Evolutionary conservation across 2,797 vertebrate genomes (phyloP), one percentile per base, ranked within the genome.

Genomic region (Sebastiscus albofasciatus): DNA sequence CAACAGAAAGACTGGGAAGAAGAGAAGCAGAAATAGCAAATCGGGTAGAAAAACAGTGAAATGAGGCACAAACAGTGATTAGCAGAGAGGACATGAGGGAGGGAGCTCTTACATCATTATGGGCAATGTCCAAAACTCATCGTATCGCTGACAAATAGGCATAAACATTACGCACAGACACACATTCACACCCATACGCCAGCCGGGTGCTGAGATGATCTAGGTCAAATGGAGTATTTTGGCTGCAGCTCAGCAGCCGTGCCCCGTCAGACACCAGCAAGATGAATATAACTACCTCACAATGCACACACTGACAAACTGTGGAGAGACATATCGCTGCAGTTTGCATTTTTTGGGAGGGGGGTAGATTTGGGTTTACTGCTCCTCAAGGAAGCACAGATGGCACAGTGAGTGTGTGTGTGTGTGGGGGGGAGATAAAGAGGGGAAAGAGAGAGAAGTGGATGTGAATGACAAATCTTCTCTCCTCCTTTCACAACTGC

Each of bases 171-270:
- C 36, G 22, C 69, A 78, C 70, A 78, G 2, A 73, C 73, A 65
- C 62, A 52, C 60, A 82, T 55, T 75, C 52, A 49, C 46, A 56
- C 33, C 11, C 42, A 61, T 20, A 62, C 46, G 76, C 33, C 61
- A 87, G 66, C 79, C 24, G 61, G 72, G 80, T 71, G 83, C 80
- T 71, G 77, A 66, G 27, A 84, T 61, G 75, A 93, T 87, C 85
- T 89, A 81, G 90, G 88, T 91, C 91, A 92, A 91, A 90, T 52
- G 67, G 82, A 84, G 72, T 83, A 79, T 90, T 91, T 89, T 90
- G 88, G 86, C 80, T 81, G 82, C 76, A 77, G 86, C 87, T 90
- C 79, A 86, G 77, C 82, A 85, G 81, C 78, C 76, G 39, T 83
- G 72, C 75, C 75, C 79, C 6, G 18, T 80, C 82, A 89, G 74